Evolutionary conservation across 2,113 vertebrate species (phyloP).

Genomic region (Gobio gobio): DNA sequence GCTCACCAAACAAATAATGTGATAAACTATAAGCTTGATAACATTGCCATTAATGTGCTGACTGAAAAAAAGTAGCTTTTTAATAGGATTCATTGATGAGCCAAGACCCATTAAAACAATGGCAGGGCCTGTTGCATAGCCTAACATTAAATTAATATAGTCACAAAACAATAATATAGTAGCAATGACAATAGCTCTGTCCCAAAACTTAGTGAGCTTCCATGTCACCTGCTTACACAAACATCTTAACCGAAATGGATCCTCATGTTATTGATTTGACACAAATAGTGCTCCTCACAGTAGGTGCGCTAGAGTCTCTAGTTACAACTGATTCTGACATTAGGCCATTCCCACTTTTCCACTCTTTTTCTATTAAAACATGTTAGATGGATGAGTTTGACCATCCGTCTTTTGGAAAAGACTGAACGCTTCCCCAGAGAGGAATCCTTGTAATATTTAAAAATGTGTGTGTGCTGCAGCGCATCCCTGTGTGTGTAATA

Average conservation of each 20-base stretch:
- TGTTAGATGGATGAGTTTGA: too few relatives aligned
- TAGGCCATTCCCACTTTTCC: background rate
- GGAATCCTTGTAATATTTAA: too few relatives aligned
- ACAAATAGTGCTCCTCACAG: background rate
- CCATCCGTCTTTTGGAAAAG: too few relatives aligned
- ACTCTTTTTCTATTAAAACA: too few relatives aligned
- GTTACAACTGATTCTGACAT: background rate
- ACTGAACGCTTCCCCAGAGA: too few relatives aligned
- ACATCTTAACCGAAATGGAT: background rate
- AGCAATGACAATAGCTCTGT: slow-evolving; percentile 2
- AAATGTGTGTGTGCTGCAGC: too few relatives aligned
- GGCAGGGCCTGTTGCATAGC: background rate
- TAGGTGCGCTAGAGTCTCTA: background rate
- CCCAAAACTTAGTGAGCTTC: background rate
- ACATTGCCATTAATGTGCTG: slow-evolving; percentile 68
- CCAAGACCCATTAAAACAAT: slow-evolving; percentile 28
- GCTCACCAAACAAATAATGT: slow-evolving; percentile 68
- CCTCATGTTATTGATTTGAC: background rate
- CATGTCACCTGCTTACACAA: background rate
- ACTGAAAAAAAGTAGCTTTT: slow-evolving; percentile 18
- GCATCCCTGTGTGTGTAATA: too few relatives aligned
- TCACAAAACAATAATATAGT: background rate
- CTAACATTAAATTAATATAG: background rate
- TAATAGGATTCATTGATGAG: slow-evolving; percentile 5
- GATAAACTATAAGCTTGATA: slow-evolving; percentile 64